Conservation (phyloP, 2,888 invertebrate genomes). For the Dasypolia templi region DNA sequence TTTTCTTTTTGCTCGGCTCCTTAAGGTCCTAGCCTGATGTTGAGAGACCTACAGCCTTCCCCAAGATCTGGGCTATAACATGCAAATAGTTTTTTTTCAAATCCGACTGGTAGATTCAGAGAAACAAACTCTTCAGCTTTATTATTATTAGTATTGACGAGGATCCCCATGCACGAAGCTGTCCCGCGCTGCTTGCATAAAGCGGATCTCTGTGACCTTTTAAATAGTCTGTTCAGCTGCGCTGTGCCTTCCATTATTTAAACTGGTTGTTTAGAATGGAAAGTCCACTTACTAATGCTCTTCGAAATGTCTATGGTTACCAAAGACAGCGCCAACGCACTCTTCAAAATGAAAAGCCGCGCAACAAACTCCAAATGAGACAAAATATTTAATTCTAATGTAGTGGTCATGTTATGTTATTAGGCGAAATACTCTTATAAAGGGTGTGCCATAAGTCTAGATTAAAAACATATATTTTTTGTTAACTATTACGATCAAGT, state of each 20-base stretch:
- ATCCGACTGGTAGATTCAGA: too few relatives aligned
- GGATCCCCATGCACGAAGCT: not conserved
- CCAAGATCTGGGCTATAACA: too few relatives aligned
- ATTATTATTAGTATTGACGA: too few relatives aligned
- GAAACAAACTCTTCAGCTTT: too few relatives aligned
- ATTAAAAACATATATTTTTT: too few relatives aligned
- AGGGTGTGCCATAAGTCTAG: too few relatives aligned
- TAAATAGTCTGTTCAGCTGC: not conserved
- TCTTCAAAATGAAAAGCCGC: not conserved
- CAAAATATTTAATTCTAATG: constrained; percentile 5
- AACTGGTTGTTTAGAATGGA: not conserved
- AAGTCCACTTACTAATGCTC: not conserved
- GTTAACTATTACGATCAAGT: too few relatives aligned
- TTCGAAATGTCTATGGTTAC: not conserved
- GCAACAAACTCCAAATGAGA: not conserved
- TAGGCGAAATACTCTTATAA: not conserved
- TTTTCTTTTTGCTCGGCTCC: too few relatives aligned
- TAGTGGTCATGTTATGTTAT: constrained; percentile 19
- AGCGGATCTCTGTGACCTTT: not conserved
- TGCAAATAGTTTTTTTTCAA: too few relatives aligned
- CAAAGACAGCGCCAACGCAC: not conserved
- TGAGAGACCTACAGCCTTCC: too few relatives aligned
- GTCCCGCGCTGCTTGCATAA: not conserved
- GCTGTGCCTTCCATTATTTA: too few relatives aligned
- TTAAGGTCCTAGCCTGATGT: too few relatives aligned